Evolutionary conservation across 2,888 invertebrate species (phyloP), one percentile per base, ranked within the genome.

Genomic region (Nomada lathburiana): DNA sequence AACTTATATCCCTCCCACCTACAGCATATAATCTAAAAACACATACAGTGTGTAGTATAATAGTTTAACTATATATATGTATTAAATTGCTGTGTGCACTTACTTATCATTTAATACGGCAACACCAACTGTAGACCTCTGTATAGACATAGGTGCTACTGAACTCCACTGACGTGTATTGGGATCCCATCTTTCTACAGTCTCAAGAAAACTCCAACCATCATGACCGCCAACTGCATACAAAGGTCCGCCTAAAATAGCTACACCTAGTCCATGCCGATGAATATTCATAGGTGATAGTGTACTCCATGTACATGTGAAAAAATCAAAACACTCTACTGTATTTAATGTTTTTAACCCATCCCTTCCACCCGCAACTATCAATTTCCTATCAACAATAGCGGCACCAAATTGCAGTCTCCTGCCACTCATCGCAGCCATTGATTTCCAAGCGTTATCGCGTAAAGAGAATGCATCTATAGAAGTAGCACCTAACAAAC

Each of bases 201-300:
- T 98, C 93, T 98, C 98, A 62, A 98, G 95, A 93, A 98, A 98
- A 91, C 98, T 98, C 98, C 98, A 98, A 23, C 98, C 98, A 94
- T 99, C 98, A 92, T 98, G 98, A 0, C 99, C 99, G 1, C 99
- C 98, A 3, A 98, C 98, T 0, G 98, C 98, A 94, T 99, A 99
- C 78, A 99, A 95, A 0, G 98, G 98, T 0, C 97, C 97, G 36
- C 97, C 96, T 65, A 98, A 95, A 50, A 97, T 96, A 2, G 97
- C 97, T 42, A 97, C 97, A 16, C 94, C 97, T 79, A 97, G 94
- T 0, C 97, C 97, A 92, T 97, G 97, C 2, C 98, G 95, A 92
- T 98, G 98, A 13, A 98, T 98, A 90, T 97, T 97, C 98, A 99
- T 98, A 0, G 98, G 96, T 53, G 97, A 97, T 84, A 98, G 93